phyloP scores from a whole-genome alignment of 2,888 invertebrate species.

The Zaprionus obscuricornis region DNA sequence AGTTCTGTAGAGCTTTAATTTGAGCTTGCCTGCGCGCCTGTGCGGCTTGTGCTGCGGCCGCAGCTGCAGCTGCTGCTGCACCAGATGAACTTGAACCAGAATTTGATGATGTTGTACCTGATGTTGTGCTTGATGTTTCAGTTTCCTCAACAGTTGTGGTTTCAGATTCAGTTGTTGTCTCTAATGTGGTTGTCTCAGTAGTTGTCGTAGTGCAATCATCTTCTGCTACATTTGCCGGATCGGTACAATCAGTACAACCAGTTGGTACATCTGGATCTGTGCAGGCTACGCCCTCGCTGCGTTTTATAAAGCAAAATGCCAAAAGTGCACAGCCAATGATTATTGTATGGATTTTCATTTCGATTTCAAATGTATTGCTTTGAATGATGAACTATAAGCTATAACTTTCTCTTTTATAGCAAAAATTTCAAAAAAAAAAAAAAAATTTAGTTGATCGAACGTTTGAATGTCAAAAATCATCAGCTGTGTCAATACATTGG shows the following conservation, averaged over 20 bases:
- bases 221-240: not conserved
- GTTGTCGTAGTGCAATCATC: not conserved
- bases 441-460: too few relatives aligned
- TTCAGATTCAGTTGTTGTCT: not conserved
- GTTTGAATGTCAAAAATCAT: too few relatives aligned
- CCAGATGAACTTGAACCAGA: too few relatives aligned
- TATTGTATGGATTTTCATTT: slow-evolving; percentile 7
- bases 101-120: not conserved
- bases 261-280: slow-evolving; percentile 2
- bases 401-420: slow-evolving; percentile 8
- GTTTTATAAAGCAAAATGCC: not conserved
- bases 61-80: too few relatives aligned
- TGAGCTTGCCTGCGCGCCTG: too few relatives aligned
- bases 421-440: not conserved
- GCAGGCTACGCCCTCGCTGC: not conserved
- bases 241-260: slow-evolving; percentile 5
- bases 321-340: slow-evolving; percentile 7
- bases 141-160: not conserved
- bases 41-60: too few relatives aligned
- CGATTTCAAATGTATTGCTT: not conserved
- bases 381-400: not conserved
- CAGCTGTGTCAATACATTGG: slow-evolving; percentile 7
- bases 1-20: too few relatives aligned
- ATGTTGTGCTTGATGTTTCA: not conserved
- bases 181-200: not conserved